phyloP scores from a whole-genome alignment of 2,113 vertebrate genomes.

The Prietella phreatophila region DNA sequence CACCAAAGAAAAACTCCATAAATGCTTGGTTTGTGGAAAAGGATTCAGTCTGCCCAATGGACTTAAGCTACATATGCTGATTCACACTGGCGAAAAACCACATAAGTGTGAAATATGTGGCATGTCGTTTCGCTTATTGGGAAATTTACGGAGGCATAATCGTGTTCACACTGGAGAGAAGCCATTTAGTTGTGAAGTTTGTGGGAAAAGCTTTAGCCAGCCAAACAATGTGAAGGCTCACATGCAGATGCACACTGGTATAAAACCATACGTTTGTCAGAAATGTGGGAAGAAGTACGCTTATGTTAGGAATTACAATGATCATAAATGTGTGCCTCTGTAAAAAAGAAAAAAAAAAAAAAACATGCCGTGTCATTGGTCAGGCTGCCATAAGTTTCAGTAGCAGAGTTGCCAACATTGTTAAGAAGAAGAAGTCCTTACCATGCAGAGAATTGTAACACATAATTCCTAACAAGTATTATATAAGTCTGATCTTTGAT shows the following conservation, averaged over 20 bases:
- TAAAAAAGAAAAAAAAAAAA: neutral
- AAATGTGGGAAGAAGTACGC: conserved; percentile 62
- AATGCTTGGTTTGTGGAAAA: conserved; percentile 43
- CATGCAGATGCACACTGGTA: conserved; percentile 46
- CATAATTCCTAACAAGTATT: neutral
- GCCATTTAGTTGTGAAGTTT: conserved; percentile 50
- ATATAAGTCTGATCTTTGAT: neutral
- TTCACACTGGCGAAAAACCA: conserved; percentile 50
- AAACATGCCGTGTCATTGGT: neutral
- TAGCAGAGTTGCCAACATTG: neutral
- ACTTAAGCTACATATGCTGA: conserved; percentile 46
- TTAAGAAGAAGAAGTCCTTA: neutral
- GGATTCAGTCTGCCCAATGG: conserved; percentile 31
- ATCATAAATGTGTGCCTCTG: conserved; percentile 58
- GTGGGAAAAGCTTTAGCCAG: conserved; percentile 46
- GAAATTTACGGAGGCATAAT: conserved; percentile 55
- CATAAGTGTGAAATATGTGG: conserved; percentile 41
- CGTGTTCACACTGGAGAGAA: conserved; percentile 66
- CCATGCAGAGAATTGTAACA: neutral
- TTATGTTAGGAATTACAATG: conserved; percentile 56
- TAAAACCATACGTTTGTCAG: conserved; percentile 47
- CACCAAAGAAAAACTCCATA: conserved; percentile 44
- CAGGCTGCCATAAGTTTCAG: neutral
- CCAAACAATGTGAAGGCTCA: conserved; percentile 46
- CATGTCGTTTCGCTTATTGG: conserved; percentile 33